Evolutionary conservation across 37 sponge, comb jelly and placozoan genomes (phyloP).

Genomic region (Dysidea cf. avara): DNA sequence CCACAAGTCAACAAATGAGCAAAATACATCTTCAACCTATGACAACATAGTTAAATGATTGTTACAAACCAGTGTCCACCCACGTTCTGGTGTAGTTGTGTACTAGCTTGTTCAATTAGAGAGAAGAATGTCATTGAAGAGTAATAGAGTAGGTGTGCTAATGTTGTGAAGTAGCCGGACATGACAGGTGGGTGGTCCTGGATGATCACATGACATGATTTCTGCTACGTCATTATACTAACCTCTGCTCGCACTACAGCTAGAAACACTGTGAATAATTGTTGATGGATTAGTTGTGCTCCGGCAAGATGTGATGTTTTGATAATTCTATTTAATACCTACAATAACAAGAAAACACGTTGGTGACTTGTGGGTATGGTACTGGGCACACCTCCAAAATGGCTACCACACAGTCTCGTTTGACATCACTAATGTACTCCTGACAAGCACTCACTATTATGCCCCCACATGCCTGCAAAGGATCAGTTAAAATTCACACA

Average conservation of each 20-base stretch:
- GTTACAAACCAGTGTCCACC: neutral
- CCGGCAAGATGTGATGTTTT: too few relatives aligned
- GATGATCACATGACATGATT: neutral
- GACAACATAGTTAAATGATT: neutral
- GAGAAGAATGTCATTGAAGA: slow-evolving; percentile 46
- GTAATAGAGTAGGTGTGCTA: slow-evolving; percentile 47
- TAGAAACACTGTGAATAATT: slow-evolving; percentile 28
- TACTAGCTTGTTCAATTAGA: slow-evolving; percentile 35
- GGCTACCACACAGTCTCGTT: slow-evolving; percentile 34
- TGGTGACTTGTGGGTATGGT: too few relatives aligned
- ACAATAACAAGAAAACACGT: too few relatives aligned
- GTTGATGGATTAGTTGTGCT: slow-evolving; percentile 11
- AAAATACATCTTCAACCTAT: neutral
- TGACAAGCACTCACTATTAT: slow-evolving; percentile 48
- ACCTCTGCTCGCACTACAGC: slow-evolving; percentile 44
- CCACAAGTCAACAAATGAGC: too few relatives aligned
- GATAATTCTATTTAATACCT: too few relatives aligned
- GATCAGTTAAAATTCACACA: slow-evolving; percentile 6
- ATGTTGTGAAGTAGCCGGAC: slow-evolving; percentile 34
- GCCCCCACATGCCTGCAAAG: slow-evolving; percentile 35
- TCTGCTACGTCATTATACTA: neutral
- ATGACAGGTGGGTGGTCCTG: slow-evolving; percentile 49
- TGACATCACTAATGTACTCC: slow-evolving; percentile 65
- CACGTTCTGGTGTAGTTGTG: slow-evolving; percentile 31
- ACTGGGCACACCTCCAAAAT: slow-evolving; percentile 40